Conservation (phyloP, 1,140 invertebrate genomes). For the Drosophila punjabiensis region DNA sequence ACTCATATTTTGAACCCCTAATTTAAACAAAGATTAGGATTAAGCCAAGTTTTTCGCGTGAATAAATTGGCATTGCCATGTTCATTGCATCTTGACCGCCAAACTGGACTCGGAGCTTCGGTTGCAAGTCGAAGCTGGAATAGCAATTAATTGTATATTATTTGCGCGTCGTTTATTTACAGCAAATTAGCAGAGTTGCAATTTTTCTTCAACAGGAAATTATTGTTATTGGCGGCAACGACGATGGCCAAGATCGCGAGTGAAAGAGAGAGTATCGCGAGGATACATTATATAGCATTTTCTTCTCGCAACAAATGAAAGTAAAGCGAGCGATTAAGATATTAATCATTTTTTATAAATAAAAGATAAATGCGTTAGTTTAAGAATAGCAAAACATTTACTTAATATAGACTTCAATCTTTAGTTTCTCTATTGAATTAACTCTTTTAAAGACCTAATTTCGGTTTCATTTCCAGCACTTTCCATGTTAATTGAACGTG, state of each 20-base stretch:
- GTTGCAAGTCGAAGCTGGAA: conserved; percentile 50
- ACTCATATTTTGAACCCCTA: neutral
- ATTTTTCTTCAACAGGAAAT: conserved; percentile 79
- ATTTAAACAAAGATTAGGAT: neutral
- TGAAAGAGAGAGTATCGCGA: conserved; percentile 37
- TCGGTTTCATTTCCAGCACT: conserved; percentile 64
- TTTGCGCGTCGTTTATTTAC: conserved; percentile 80
- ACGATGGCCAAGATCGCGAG: conserved; percentile 36
- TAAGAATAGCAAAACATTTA: neutral
- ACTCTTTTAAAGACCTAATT: conserved; percentile 24
- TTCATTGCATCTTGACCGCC: conserved; percentile 51
- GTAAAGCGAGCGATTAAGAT: conserved; percentile 18
- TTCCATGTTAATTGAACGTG: conserved; percentile 68
- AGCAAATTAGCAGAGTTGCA: conserved; percentile 79
- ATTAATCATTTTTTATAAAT: neutral
- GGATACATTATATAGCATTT: conserved; percentile 29
- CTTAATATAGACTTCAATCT: neutral
- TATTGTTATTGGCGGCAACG: conserved; percentile 69
- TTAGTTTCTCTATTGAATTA: conserved; percentile 13
- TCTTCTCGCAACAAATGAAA: conserved; percentile 32
- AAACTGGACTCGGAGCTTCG: conserved; percentile 38
- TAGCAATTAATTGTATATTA: conserved; percentile 82
- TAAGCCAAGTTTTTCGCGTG: conserved; percentile 2
- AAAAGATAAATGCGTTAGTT: neutral
- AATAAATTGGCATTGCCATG: conserved; percentile 3